Percentiles rank a stretch among this genome's conserved stretches.
Conservation (phyloP, 1,140 invertebrate genomes). For the Melitaea cinxia region DNA sequence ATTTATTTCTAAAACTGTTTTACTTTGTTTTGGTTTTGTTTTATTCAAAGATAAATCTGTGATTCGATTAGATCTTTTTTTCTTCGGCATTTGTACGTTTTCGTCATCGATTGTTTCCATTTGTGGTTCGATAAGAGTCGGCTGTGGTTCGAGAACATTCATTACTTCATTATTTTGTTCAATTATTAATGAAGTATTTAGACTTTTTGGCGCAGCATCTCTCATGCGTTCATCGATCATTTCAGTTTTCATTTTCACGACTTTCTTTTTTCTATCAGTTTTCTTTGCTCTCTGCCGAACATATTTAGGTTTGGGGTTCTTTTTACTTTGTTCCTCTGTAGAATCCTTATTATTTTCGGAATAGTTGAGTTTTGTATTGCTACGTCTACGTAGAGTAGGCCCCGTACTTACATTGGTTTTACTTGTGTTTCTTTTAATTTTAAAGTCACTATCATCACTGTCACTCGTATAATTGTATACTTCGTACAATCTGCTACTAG, state of each 20-base stretch:
- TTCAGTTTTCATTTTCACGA: constrained; percentile 22
- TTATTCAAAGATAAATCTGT: constrained; percentile 18
- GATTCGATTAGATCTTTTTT: constrained; percentile 25
- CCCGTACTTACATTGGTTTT: constrained; percentile 20
- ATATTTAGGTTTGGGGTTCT: constrained; percentile 25
- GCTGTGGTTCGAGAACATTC: constrained; percentile 31
- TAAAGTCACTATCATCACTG: constrained; percentile 63
- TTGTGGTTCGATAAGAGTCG: constrained; percentile 34
- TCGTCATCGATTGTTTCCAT: constrained; percentile 52
- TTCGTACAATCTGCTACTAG: constrained; percentile 31
- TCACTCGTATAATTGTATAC: constrained; percentile 62
- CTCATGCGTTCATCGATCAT: constrained; percentile 61
- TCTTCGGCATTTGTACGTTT: constrained; percentile 16
- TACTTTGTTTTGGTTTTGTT: constrained; percentile 21
- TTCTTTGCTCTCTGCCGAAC: constrained; percentile 26
- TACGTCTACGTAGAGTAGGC: constrained; percentile 16
- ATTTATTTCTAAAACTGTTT: constrained; percentile 11
- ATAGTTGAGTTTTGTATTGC: constrained; percentile 36
- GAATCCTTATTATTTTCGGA: constrained; percentile 31
- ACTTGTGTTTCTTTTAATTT: constrained; percentile 31
- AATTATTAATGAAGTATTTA: constrained; percentile 55
- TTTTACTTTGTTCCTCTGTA: constrained; percentile 21
- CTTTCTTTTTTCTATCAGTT: constrained; percentile 21
- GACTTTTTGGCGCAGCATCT: constrained; percentile 36
- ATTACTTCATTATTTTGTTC: constrained; percentile 21